These are phyloP conservation scores for Lepus townsendii DNA, from an alignment of 2,797 vertebrate species.

Conservation along the genomic window DNA sequence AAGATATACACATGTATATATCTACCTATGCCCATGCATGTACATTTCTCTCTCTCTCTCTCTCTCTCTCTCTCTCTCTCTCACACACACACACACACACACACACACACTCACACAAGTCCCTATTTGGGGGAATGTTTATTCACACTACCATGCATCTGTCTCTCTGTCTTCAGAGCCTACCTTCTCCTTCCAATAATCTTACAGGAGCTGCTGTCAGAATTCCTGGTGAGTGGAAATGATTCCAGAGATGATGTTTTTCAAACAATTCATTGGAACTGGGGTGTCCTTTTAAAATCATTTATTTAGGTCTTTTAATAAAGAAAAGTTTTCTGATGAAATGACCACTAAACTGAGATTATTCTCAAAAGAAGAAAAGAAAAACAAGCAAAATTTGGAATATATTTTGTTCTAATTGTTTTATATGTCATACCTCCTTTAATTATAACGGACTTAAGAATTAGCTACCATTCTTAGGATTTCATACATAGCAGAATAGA, in stretches of 20 bases:
- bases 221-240: neutral
- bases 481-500: neutral
- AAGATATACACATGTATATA: neutral
- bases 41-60: neutral
- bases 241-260: constrained; percentile 11
- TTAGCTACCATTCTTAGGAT: neutral
- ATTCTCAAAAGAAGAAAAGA: neutral
- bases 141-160: neutral
- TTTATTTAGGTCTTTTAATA: neutral
- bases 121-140: neutral
- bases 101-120: neutral
- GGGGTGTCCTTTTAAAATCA: neutral
- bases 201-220: neutral
- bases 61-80: no score
- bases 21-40: neutral
- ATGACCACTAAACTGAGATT: neutral
- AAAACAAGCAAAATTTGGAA: neutral
- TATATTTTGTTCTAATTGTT: neutral
- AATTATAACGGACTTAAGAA: neutral
- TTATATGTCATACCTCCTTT: neutral
- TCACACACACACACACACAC: neutral
- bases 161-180: neutral
- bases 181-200: neutral
- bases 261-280: neutral
- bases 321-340: constrained; percentile 17